Conservation (phyloP, 2,888 invertebrate genomes). For the Drosophila phalerata region DNA sequence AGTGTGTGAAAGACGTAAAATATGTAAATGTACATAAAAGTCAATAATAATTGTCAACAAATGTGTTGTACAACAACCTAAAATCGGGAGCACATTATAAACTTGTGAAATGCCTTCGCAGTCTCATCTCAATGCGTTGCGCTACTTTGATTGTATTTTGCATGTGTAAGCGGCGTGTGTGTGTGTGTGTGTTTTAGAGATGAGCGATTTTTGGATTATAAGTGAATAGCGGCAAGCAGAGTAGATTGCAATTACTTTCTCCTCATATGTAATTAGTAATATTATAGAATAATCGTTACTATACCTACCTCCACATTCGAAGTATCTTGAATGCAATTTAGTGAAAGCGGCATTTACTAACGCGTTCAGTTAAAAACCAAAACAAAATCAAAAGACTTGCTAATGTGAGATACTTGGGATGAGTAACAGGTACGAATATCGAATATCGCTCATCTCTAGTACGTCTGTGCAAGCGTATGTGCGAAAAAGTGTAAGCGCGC, state of each 20-base stretch:
- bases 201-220: constrained; percentile 35
- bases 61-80: constrained; percentile 41
- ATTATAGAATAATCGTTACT: neutral
- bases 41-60: constrained; percentile 34
- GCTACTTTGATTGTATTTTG: constrained; percentile 69
- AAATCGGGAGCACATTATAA: constrained; percentile 40
- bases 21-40: constrained; percentile 21
- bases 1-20: constrained; percentile 49
- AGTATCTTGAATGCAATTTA: neutral
- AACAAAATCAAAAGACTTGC: constrained; percentile 3
- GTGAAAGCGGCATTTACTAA: neutral
- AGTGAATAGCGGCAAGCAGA: constrained; percentile 14
- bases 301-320: neutral
- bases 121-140: constrained; percentile 67
- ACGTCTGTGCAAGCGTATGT: constrained; percentile 27
- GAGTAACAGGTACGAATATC: constrained; percentile 52
- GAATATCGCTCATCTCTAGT: constrained; percentile 50
- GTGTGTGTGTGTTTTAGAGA: constrained; percentile 61
- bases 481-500: constrained; percentile 78
- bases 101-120: constrained; percentile 75
- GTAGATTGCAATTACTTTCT: neutral
- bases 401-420: constrained; percentile 28
- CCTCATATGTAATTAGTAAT: neutral
- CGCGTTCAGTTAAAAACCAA: neutral
- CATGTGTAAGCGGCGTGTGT: constrained; percentile 63